phyloP scores from a whole-genome alignment of 2,797 vertebrate genomes.

The Halcyon smyrnensis region DNA sequence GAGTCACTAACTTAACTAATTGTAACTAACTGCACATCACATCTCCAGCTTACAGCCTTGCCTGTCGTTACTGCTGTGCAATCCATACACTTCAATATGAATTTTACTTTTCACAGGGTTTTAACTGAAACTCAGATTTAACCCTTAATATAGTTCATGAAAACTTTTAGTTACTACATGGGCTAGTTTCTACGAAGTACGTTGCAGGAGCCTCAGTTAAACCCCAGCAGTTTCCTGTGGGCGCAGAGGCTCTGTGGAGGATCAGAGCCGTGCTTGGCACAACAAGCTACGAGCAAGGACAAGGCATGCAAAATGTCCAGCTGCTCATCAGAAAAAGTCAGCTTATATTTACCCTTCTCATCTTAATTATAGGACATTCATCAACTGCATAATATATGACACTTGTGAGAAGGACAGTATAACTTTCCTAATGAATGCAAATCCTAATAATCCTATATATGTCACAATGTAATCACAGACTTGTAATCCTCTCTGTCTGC shows the following conservation, averaged over 20 bases:
- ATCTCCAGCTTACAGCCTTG: background rate
- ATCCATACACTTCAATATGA: background rate
- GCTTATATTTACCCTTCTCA: background rate
- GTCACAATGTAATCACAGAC: background rate
- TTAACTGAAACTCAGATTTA: background rate
- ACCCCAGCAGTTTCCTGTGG: background rate
- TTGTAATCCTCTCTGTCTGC: constrained; percentile 1
- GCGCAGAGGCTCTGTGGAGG: background rate
- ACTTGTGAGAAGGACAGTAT: background rate
- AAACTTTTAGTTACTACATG: background rate
- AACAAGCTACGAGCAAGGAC: background rate
- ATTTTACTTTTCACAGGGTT: background rate
- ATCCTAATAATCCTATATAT: constrained; percentile 28
- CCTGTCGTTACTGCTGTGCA: background rate
- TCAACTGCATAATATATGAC: background rate
- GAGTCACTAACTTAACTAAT: background rate
- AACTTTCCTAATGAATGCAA: constrained; percentile 23
- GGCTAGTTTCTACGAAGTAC: background rate
- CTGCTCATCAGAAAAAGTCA: background rate
- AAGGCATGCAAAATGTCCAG: background rate
- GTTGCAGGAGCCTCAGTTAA: background rate
- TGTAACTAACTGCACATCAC: background rate
- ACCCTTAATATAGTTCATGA: background rate
- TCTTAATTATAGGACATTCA: background rate
- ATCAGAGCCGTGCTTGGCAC: background rate